Evolutionary conservation across 2,113 vertebrate species (phyloP), one percentile per base, ranked within the genome.

Genomic region (Grammomys surdaster): DNA sequence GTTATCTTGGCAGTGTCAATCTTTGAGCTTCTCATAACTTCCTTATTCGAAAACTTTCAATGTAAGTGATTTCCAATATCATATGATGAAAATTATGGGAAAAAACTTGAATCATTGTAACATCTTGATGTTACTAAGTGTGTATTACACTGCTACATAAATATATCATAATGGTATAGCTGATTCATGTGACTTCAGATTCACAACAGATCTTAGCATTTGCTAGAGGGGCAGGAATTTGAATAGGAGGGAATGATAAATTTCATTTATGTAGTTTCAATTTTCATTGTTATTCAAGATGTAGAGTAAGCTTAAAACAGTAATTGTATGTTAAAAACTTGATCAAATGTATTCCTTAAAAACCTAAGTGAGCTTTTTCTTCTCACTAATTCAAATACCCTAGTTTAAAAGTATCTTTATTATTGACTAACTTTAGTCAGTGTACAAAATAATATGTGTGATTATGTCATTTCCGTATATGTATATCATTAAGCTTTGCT

Each of bases 291-390:
- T 19, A 67, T 76, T 86, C 43, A 63, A 92, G 7, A 88, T 78
- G 40, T 60, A 17, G 19, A 54, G 70, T n/a, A 88, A 96, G 17
- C 20, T 84, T 87, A 36, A 89, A 90, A 90, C 3, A 87, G n/a
- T 8, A 3, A 19, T 70, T 89, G 1, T 20, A 22, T 48, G 60
- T 65, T 65, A 92, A 89, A 95, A 95, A 65, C 14, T 63, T 77
- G 28, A 11, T 24, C 60, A 81, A 63, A 65, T 82, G 1, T 4
- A 73, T 87, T 73, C 12, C 19, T n/a, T 78, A 73, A 73, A 77
- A 20, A 48, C 33, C 80, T 17, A 91, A 81, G 88, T 73, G 69
- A 63, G 13, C 7, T 46, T 58, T 77, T 17, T 86, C 36, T 28
- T 19, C 60, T 60, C 56, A 9, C 33, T 77, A 93, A 19, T 73